A percentile compares a stretch with the other conserved stretches of the same genome.
These are phyloP conservation scores for Neria commutata DNA, from an alignment of 2,888 invertebrate genomes.

Conservation along the genomic window DNA sequence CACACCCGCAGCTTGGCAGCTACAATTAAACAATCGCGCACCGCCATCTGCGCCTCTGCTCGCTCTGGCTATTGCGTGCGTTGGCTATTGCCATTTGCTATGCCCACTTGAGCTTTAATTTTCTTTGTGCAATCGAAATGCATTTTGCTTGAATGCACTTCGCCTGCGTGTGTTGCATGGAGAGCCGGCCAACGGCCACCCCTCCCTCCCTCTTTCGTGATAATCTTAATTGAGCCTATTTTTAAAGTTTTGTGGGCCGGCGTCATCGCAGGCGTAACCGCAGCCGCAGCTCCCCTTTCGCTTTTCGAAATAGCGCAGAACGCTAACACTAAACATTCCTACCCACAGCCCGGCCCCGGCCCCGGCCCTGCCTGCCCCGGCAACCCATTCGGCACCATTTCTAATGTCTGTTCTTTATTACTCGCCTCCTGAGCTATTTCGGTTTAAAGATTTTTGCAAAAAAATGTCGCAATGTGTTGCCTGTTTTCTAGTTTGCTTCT, in stretches of 20 bases:
- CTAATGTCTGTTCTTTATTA: not conserved
- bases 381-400: not conserved
- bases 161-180: not conserved
- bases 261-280: constrained; percentile 25
- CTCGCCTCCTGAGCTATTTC: constrained; percentile 47
- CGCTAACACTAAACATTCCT: too few species aligned
- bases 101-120: not conserved
- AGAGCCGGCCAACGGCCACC: not conserved
- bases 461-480: constrained; percentile 8
- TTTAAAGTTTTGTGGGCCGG: constrained; percentile 42
- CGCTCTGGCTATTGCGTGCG: too few species aligned
- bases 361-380: not conserved
- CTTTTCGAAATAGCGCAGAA: constrained; percentile 4
- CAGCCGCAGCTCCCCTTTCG: not conserved
- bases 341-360: too few species aligned
- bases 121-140: not conserved
- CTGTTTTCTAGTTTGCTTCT: not conserved
- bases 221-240: constrained; percentile 49
- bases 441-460: constrained; percentile 38
- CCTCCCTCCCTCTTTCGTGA: not conserved
- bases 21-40: too few species aligned
- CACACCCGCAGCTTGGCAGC: too few species aligned
- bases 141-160: not conserved
- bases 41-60: too few species aligned
- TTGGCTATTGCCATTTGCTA: too few species aligned